Evolutionary conservation across 2,888 invertebrate genomes (phyloP), one percentile per base, ranked within the genome.

Genomic region (Chrysina gloriosa): DNA sequence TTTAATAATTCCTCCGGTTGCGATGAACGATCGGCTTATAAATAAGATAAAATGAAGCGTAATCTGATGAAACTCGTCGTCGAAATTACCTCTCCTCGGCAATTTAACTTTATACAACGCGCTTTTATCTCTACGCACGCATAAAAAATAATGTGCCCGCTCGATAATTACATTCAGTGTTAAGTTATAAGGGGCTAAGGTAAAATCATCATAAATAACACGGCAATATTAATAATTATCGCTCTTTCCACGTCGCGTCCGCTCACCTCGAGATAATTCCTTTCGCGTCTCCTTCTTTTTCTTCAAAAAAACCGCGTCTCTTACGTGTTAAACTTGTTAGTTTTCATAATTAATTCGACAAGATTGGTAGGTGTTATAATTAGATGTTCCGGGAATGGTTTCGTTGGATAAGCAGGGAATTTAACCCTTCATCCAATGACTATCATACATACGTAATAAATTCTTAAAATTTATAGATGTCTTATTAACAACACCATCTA

Each of bases 131-230:
- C 58, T 39, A 42, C 42, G 58, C 58, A 23, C 42, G 58, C 58
- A 42, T 58, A 58, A 58, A 58, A 58, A 58, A 58, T 58, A 58
- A 58, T 58, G 58, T 42, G 11, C 58, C 39, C 58, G 58, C 42
- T 42, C 58, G 42, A 21, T 58, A 58, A 58, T 58, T 58, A 58
- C 58, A 58, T 58, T 58, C 42, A 58, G 58, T 42, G 58, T 58
- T 58, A 58, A 58, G 58, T 58, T 58, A 58, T 58, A 58, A 58
- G 58, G 58, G 58, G 25, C 58, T 42, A 42, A 39, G 58, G 39
- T 58, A 58, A 58, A 58, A 58, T 42, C 58, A 58, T 58, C 58
- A 58, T 58, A 58, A 58, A 58, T 58, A 58, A 58, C 58, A 9
- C 39, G 42, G 42, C 39, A 39, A 58, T 58, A 58, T 58, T 58